Percentiles rank a stretch among this genome's conserved stretches.
Evolutionary conservation across 1,140 invertebrate species (phyloP).

Genomic region (Sesamia nonagrioides): DNA sequence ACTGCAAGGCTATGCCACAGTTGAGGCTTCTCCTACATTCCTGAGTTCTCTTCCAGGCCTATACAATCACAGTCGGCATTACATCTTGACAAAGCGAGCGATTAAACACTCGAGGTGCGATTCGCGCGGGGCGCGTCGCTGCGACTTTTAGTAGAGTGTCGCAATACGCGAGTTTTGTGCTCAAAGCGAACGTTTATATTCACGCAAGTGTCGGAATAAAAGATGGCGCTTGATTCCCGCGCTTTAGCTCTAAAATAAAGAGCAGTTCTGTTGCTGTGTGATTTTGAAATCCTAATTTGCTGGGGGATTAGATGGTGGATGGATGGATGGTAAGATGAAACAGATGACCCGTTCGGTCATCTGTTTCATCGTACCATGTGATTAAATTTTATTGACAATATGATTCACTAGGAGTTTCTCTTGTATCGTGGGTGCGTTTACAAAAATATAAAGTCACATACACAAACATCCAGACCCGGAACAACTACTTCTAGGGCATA

Average conservation of each 20-base stretch:
- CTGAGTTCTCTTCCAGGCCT: slow-evolving; percentile 23
- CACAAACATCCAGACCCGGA: too few species aligned
- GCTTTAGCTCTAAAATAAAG: slow-evolving; percentile 28
- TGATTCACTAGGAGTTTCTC: too few species aligned
- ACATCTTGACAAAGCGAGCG: slow-evolving; percentile 68
- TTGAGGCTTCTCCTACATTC: neutral
- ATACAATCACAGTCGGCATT: slow-evolving; percentile 50
- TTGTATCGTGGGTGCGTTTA: too few species aligned
- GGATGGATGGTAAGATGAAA: too few species aligned
- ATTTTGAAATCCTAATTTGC: slow-evolving; percentile 9
- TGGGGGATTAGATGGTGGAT: too few species aligned
- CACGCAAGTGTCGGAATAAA: slow-evolving; percentile 37
- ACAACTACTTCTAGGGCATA: too few species aligned
- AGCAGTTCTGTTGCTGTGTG: neutral
- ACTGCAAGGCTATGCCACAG: too few species aligned
- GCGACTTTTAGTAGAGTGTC: slow-evolving; percentile 51
- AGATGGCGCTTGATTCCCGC: slow-evolving; percentile 37
- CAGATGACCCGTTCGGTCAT: too few species aligned
- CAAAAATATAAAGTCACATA: too few species aligned
- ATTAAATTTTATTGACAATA: too few species aligned
- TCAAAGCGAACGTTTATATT: slow-evolving; percentile 39
- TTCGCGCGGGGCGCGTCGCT: slow-evolving; percentile 46
- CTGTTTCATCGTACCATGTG: too few species aligned
- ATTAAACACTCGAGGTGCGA: slow-evolving; percentile 70
- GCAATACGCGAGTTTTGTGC: slow-evolving; percentile 48